Base-by-base conservation (phyloP, 2,113 vertebrate species). In the Hassar affinis region DNA sequence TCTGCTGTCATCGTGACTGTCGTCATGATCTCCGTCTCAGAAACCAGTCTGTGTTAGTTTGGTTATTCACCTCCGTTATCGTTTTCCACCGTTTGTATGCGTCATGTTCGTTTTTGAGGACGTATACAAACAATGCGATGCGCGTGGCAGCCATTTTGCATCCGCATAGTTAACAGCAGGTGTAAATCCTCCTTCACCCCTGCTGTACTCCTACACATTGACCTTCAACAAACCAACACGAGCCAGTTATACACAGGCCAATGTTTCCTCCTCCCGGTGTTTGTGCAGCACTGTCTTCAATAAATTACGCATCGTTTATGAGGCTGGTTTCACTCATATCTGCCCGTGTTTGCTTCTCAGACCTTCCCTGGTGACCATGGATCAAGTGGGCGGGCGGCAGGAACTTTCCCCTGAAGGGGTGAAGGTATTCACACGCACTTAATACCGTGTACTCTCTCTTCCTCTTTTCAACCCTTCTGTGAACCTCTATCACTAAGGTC, bases 281-380 rank as follows among this genome's bases (percentile, higher is more conserved):
- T 38, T 80, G 61, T 64, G 42, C 20, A 49, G 78, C 59, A 66
- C 42, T 35, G 66, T 77, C 45, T 33, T 47, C 61, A 80, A 27
- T 25, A 66, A 33, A 51, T 35, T 22, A 49, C 54, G 51, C n/a
- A 35, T 74, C 2, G 45, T 14, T 3, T 78, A 49, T 35, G 51
- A 74, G 68, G 17, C 1, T 20, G 22, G 72, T 51, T 75, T 80
- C 69, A 49, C 51, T 77, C 33, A 42, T 57, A 25, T 64, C 66
- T 82, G 54, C 47, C 59, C 66, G 20, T 66, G 27, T 84, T 74
- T 78, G 20, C 66, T 42, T 47, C 42, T 17, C 77, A 85, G 81
- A 30, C n/a, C 81, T 45, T 49, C 93, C 81, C 92, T 94, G 88
- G 92, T 97, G 91, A 95, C 87, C 89, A 51, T 95, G 93, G 95